These are phyloP conservation scores for Pluvialis apricaria DNA, from an alignment of 2,113 vertebrate species.

Conservation along the genomic window DNA sequence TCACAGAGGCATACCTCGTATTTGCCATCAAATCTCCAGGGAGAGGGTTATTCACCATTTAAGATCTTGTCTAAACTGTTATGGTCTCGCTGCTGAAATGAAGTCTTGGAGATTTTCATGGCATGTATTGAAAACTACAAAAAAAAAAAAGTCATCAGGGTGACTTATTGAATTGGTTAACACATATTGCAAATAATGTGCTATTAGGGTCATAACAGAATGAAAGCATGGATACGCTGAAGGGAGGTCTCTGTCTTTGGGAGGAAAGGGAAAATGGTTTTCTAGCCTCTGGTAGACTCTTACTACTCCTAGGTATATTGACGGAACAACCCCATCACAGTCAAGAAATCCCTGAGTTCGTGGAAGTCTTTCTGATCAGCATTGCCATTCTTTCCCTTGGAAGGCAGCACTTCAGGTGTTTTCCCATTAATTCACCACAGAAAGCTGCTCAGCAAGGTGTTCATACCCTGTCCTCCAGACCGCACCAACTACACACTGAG, in stretches of 20 bases:
- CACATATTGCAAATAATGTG: background rate
- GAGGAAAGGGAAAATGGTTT: background rate
- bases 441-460: background rate
- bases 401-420: background rate
- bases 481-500: background rate
- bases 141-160: background rate
- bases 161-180: background rate
- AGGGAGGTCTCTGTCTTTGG: background rate
- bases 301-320: background rate
- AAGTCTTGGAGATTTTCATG: background rate
- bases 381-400: background rate
- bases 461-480: background rate
- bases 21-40: background rate
- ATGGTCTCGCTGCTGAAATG: background rate
- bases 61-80: background rate
- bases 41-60: slow-evolving; percentile 5
- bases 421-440: background rate
- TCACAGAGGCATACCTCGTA: background rate
- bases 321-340: background rate
- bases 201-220: background rate
- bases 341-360: background rate
- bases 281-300: background rate
- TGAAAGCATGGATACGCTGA: background rate
- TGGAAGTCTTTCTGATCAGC: background rate
- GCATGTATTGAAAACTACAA: background rate